Base-by-base conservation (phyloP, 2,797 vertebrate species). In the Chelon labrosus region DNA sequence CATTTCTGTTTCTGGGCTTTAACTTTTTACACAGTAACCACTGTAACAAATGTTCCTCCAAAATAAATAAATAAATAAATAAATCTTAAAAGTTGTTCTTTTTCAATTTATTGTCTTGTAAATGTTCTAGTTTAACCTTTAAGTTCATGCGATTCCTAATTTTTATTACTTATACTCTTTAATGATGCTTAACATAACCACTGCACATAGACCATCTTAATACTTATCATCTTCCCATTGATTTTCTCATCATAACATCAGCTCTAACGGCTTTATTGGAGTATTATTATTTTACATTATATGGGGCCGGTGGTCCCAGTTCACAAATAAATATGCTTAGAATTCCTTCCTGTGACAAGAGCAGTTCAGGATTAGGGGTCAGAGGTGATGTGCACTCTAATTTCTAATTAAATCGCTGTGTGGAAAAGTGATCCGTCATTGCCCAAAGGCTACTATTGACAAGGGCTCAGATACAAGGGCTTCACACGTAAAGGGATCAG, bases 361-460 rank as follows among this genome's bases (percentile, higher is more conserved):
- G 63, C 27, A 1, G 59, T 42, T 22, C 66, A 72, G 66, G 64
- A 83, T 64, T 62, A 71, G 67, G 85, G 91, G 90, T 93, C 89
- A 92, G 77, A 83, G 87, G 90, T 94, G 75, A 85, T 25, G 22
- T 78, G 79, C 75, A 62, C 76, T 80, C 73, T 84, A 77, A 86
- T 89, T 88, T 89, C 78, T 92, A 91, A 93, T 92, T 89, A 89
- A 91, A 93, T 93, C 79, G 82, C 80, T 70, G 71, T 49, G 82
- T 84, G 85, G 87, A 84, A 91, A 91, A 91, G 88, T 85, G 82
- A 91, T 93, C 84, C 77, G 80, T 92, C 92, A 89, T 81, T 89
- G 86, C 80, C 72, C 70, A 70, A 60, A 66, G 63, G 82, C 74
- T 73, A 35, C 84, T 84, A 87, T 82, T 82, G 89, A 90, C 80